phyloP scores from a whole-genome alignment of 2,888 invertebrate genomes.

The Melangyna quadrimaculata region DNA sequence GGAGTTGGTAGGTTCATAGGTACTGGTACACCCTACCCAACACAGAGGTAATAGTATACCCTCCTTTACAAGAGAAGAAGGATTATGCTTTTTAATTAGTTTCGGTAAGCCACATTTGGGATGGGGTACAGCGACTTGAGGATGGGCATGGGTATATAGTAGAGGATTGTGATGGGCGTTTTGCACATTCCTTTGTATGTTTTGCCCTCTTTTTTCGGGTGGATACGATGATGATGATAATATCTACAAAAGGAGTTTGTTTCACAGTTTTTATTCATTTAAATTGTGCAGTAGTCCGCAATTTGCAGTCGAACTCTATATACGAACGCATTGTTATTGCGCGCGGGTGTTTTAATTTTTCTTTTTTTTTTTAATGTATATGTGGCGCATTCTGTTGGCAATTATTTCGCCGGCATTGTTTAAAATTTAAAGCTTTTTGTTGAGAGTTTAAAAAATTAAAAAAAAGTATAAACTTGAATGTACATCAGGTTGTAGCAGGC shows the following conservation, averaged over 20 bases:
- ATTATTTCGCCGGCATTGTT: constrained; percentile 58
- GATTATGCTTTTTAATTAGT: constrained; percentile 69
- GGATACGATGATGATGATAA: constrained; percentile 13
- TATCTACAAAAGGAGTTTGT: constrained; percentile 31
- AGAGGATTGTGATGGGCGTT: constrained; percentile 19
- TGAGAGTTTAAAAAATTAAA: not conserved
- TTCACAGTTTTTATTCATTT: constrained; percentile 40
- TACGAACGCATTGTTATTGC: constrained; percentile 44
- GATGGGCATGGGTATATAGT: not conserved
- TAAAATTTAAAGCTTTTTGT: constrained; percentile 50
- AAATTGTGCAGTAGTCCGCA: constrained; percentile 45
- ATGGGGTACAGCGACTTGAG: not conserved
- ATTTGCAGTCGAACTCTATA: constrained; percentile 50
- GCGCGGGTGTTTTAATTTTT: constrained; percentile 36
- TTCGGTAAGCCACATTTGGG: constrained; percentile 23
- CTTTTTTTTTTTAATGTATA: no score
- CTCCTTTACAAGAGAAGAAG: constrained; percentile 23
- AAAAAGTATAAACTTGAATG: not conserved
- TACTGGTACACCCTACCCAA: no score
- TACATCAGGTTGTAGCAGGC: constrained; percentile 20
- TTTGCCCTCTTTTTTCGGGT: constrained; percentile 6
- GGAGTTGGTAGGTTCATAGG: not conserved
- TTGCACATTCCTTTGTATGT: constrained; percentile 59
- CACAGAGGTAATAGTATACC: not conserved
- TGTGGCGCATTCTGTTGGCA: constrained; percentile 27